A percentile compares a stretch with the other conserved stretches of the same genome.
These are phyloP conservation scores for Mechanitis mazaeus DNA, from an alignment of 2,888 invertebrate species.

Conservation along the genomic window DNA sequence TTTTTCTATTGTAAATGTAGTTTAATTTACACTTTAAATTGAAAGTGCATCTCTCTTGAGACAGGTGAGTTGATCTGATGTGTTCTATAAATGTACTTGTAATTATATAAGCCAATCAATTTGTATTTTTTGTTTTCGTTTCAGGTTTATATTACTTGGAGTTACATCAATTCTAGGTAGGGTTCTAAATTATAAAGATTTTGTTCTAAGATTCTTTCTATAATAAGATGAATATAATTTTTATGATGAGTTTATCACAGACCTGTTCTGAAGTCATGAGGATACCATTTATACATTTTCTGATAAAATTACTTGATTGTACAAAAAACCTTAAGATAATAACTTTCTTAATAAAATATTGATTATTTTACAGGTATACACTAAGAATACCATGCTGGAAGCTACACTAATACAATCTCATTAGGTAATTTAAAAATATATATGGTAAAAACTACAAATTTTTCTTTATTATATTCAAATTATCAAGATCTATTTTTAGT, in stretches of 20 bases:
- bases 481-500: too few species aligned
- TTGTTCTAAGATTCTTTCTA: slow-evolving; percentile 16
- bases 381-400: too few species aligned
- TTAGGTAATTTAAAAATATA: background rate
- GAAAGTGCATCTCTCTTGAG: slow-evolving; percentile 11
- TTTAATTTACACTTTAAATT: slow-evolving; percentile 46
- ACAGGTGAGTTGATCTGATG: slow-evolving; percentile 39
- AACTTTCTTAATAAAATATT: too few species aligned
- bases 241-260: slow-evolving; percentile 29
- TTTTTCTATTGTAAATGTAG: slow-evolving; percentile 67
- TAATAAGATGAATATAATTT: slow-evolving; percentile 4
- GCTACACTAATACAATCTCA: background rate
- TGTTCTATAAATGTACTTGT: background rate
- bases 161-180: background rate
- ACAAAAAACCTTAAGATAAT: background rate
- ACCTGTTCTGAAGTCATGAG: slow-evolving; percentile 30
- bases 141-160: background rate
- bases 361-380: too few species aligned
- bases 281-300: slow-evolving; percentile 14
- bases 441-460: background rate
- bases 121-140: too few species aligned
- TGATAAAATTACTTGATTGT: slow-evolving; percentile 4
- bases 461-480: too few species aligned
- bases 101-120: background rate
- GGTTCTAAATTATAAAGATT: background rate